These are phyloP conservation scores for Scelioninae gen. 1 DNA, from an alignment of 2,888 invertebrate species.

Conservation along the genomic window DNA sequence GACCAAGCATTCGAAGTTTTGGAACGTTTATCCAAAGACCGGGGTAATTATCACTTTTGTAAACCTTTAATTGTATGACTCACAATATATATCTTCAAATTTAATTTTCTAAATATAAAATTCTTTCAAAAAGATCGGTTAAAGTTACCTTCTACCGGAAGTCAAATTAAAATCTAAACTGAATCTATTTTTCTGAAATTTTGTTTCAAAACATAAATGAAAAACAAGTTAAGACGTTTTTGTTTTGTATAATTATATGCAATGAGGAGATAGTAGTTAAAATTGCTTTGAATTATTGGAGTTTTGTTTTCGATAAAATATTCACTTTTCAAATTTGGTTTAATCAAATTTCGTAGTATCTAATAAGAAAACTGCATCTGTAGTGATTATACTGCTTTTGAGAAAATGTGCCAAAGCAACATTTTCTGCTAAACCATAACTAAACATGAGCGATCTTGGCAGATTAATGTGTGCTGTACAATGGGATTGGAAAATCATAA, in stretches of 20 bases:
- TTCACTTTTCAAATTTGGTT: too few relatives aligned
- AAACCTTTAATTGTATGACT: not conserved
- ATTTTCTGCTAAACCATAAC: slow-evolving; percentile 26
- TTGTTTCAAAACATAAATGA: too few relatives aligned
- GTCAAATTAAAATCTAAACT: too few relatives aligned
- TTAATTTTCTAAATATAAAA: too few relatives aligned
- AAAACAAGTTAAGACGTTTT: too few relatives aligned
- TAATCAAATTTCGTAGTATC: too few relatives aligned
- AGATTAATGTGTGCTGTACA: slow-evolving; percentile 43
- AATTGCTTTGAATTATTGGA: too few relatives aligned
- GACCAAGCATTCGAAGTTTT: slow-evolving; percentile 47
- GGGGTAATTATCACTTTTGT: slow-evolving; percentile 43
- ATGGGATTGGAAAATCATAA: slow-evolving; percentile 60
- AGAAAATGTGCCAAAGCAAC: not conserved
- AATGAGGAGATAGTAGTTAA: too few relatives aligned
- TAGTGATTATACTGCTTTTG: slow-evolving; percentile 13
- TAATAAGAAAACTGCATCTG: not conserved
- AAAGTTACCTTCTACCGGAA: too few relatives aligned
- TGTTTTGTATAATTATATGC: too few relatives aligned
- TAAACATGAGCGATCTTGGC: slow-evolving; percentile 28
- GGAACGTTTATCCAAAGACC: slow-evolving; percentile 54
- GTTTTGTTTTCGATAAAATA: too few relatives aligned
- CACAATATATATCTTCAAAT: not conserved
- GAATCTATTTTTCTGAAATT: too few relatives aligned
- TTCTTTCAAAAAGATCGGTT: not conserved